Base-by-base conservation (phyloP, 1,140 invertebrate genomes). In the Lepidurus packardi region DNA sequence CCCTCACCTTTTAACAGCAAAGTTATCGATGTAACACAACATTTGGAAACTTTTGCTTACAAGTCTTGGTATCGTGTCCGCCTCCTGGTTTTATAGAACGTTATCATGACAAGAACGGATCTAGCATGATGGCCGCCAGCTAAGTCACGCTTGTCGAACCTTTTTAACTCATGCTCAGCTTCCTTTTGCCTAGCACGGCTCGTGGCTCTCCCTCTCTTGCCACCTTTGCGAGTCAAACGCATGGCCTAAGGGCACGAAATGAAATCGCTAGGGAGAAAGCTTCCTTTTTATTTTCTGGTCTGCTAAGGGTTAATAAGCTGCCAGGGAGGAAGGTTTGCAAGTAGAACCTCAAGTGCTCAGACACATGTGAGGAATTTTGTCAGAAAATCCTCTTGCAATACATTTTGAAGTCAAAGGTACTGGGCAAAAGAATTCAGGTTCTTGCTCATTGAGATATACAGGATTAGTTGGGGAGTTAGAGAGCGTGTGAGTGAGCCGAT, bases 381-480 rank as follows among this genome's bases (percentile, higher is more conserved):
- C 16, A n/a, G 53, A 65, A 21, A 65, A n/a, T 21, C 1, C 21
- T 8, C 53, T n/a, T 65, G 16, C 13, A 65, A 9, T 2, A 13
- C 53, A n/a, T n/a, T 65, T 65, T 65, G n/a, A 21, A 7, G 53
- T 65, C 16, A 21, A 65, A 65, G 53, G 53, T 65, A 65, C 21
- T 21, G 16, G 9, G 7, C 16, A 16, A 65, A 65, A 65, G 16
- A 7, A n/a, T 65, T 65, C 9, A 65, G 6, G 21, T 65, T 65
- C 21, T 65, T 16, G 13, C 53, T 65, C 13, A 13, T 65, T 13
- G 53, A 65, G 53, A 65, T 65, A 13, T 16, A 16, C 53, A 21
- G 16, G 53, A 65, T 65, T 65, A 65, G 53, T n/a, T 24, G 34
- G 34, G 34, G 13, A 44, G 75, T 45, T 43, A 77, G 43, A 77